Evolutionary conservation across 2,113 vertebrate genomes (phyloP), one percentile per base, ranked within the genome.

Genomic region (Onychorhynchus coronatus): DNA sequence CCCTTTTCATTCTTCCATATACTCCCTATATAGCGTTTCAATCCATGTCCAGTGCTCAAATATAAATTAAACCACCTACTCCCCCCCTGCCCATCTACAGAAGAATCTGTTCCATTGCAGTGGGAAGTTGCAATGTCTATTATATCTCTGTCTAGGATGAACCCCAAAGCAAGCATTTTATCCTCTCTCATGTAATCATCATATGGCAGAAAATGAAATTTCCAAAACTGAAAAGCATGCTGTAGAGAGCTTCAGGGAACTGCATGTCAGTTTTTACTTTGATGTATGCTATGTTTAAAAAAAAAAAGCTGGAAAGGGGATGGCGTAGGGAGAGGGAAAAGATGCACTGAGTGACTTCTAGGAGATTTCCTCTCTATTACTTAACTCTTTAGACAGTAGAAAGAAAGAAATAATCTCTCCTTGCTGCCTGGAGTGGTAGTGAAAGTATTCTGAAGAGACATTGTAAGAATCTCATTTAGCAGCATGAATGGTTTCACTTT

Each of bases 181-280:
- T 98, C 93, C 91, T 95, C 94, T 96, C 90, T 97, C 95, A 88
- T 98, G 96, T 97, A 97, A 97, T 97, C 95, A 96, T 98, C 95
- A 95, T 96, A 97, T 97, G 95, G 95, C 96, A 98, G 96, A 97
- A 98, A 98, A 98, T 97, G 96, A 98, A 98, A 98, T 97, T 98
- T 98, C 94, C 95, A 93, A 97, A 98, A 97, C 97, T 92, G 97
- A 97, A 98, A 98, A 97, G 97, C 97, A 97, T 98, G 95, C 97
- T 97, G 96, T 97, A 97, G 96, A 98, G 96, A 98, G 97, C 95
- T 98, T 94, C 91, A 81, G 98, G 97, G 97, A 96, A 97, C 85
- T 0, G 15, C 80, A 42, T 98, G 97, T 96, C 98, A 97, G 89
- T 95, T 94, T 97, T 93, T 59, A 95, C 97, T 98, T 98, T 98